Evolutionary conservation across 2,888 invertebrate species (phyloP), one percentile per base, ranked within the genome.

Genomic region (Dione vanillae): DNA sequence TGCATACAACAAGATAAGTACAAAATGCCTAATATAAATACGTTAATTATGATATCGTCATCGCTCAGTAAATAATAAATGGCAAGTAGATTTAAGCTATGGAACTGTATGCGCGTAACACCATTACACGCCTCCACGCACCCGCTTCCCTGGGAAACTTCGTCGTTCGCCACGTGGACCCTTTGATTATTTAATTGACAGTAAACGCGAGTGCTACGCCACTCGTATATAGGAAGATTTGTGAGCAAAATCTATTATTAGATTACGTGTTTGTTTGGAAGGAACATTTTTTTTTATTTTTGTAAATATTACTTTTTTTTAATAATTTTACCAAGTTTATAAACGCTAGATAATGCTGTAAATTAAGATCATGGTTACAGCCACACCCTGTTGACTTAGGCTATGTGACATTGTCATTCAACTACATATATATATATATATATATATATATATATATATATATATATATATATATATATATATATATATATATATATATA

Each of bases 121-220:
- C 71, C 73, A 74, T 76, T 70, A 76, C 73, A 76, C 76, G 76
- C 61, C 71, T 75, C 70, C 65, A 56, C 74, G 76, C 71, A 70
- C 71, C 68, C 73, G 74, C 52, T 51, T 69, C 70, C 64, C 61
- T 62, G 69, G 59, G 69, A 69, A 65, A 65, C 65, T 72, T 69
- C 27, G 49, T 54, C 68, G 68, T 69, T 69, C 54, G 68, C 62
- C 68, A 65, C 65, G 51, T 69, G 62, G 61, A 62, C 69, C 54
- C 66, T 66, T 71, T 52, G 59, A 72, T 72, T 61, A 72, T 72
- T 66, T 64, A 64, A 72, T 72, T 70, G 72, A 67, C 70, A 70
- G 58, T 70, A 67, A 72, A 72, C 47, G 65, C 37, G 56, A 40
- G 37, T 10, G 54, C 66, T 72, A 62, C 5, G 2, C 27, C 27